These are phyloP conservation scores for Drosophila lutescens DNA, from an alignment of 2,888 invertebrate genomes.

Conservation along the genomic window DNA sequence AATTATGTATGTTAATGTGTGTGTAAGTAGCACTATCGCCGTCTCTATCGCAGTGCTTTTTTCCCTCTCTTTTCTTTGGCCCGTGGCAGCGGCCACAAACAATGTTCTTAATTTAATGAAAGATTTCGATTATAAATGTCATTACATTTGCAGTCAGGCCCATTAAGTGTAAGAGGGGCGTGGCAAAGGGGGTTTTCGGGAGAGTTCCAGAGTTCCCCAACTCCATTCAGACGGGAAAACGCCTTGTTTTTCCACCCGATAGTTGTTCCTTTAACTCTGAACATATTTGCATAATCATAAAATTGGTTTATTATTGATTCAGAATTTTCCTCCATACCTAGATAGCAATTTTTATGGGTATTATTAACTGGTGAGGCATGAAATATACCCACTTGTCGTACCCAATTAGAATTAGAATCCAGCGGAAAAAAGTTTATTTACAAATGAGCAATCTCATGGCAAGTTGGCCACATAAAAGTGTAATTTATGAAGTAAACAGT, in stretches of 20 bases:
- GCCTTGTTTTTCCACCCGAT: no score
- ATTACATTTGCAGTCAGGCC: constrained; percentile 59
- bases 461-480: not conserved
- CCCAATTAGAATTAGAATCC: not conserved
- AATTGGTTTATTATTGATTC: no score
- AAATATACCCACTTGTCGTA: not conserved
- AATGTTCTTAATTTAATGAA: constrained; percentile 76
- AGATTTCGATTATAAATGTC: constrained; percentile 75
- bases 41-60: constrained; percentile 18
- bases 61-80: constrained; percentile 2
- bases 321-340: no score
- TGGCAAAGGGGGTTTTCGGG: not conserved
- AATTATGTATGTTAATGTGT: constrained; percentile 75
- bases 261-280: no score
- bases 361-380: not conserved
- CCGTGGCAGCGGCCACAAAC: constrained; percentile 55
- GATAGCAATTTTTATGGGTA: not conserved
- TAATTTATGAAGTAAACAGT: not conserved
- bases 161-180: constrained; percentile 4
- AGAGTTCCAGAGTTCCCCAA: constrained; percentile 14
- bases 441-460: not conserved
- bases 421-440: not conserved
- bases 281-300: no score
- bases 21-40: constrained; percentile 35
- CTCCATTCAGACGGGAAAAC: not conserved